phyloP scores from a whole-genome alignment of 1,140 invertebrate genomes.

The Oreohelix idahoensis region DNA sequence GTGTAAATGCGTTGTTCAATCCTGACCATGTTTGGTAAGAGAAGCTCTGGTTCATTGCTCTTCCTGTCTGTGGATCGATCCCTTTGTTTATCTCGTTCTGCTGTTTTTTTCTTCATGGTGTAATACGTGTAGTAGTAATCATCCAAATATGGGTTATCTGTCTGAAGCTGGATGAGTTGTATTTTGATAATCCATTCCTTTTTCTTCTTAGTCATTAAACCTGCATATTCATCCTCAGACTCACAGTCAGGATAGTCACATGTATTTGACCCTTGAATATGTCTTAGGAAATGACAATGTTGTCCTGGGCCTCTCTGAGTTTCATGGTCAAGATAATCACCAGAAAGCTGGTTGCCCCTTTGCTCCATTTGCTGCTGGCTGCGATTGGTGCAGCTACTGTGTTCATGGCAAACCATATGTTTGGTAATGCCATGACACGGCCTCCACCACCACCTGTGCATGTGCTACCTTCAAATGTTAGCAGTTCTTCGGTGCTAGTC shows the following conservation, averaged over 20 bases:
- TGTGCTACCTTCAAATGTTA: conserved; percentile 6
- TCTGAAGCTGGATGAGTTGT: conserved; percentile 86
- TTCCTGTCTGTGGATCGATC: conserved; percentile 49
- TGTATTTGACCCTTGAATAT: conserved; percentile 21
- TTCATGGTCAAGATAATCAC: neutral
- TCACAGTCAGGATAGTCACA: conserved; percentile 43
- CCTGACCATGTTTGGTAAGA: conserved; percentile 70
- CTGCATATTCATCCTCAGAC: conserved; percentile 84
- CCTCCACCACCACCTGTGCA: conserved; percentile 19
- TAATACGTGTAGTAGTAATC: conserved; percentile 75
- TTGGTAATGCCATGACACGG: conserved; percentile 32
- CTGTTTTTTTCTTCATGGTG: conserved; percentile 67
- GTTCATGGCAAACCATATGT: conserved; percentile 20
- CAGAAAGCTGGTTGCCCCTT: neutral
- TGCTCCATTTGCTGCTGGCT: conserved; percentile 11
- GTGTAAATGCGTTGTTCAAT: conserved; percentile 61
- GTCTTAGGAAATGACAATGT: neutral
- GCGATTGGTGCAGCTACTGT: too few species aligned
- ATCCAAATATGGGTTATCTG: conserved; percentile 74
- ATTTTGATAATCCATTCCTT: conserved; percentile 96
- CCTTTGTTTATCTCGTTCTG: conserved; percentile 55
- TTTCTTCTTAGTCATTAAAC: conserved; percentile 90
- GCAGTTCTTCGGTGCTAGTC: too few species aligned
- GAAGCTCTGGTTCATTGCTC: conserved; percentile 61
- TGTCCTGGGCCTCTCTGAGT: conserved; percentile 19